A percentile compares a stretch with the other conserved stretches of the same genome.
Evolutionary conservation across 2,888 invertebrate species (phyloP).

Genomic region (Agriopis leucophaearia): DNA sequence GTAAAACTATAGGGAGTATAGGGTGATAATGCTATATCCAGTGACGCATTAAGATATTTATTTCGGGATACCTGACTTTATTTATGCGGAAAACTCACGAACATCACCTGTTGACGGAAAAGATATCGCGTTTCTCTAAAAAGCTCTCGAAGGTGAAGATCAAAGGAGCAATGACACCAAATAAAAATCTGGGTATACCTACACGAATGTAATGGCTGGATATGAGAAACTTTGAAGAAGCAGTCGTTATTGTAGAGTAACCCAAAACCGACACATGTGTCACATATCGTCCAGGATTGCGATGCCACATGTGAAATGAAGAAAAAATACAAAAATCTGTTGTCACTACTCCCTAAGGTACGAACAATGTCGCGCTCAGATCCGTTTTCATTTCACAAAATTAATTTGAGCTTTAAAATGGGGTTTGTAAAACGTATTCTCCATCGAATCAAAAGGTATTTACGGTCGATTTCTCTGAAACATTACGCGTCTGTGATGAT

Average conservation of each 20-base stretch:
- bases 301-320: slow-evolving; percentile 84
- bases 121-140: slow-evolving; percentile 70
- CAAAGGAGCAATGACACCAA: slow-evolving; percentile 75
- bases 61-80: slow-evolving; percentile 47
- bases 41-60: slow-evolving; percentile 45
- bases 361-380: slow-evolving; percentile 77
- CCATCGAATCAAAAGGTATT: slow-evolving; percentile 50
- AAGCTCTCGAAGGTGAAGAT: slow-evolving; percentile 68
- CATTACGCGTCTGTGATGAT: slow-evolving; percentile 71
- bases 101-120: slow-evolving; percentile 69
- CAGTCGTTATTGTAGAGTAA: slow-evolving; percentile 83
- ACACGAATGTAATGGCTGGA: slow-evolving; percentile 63
- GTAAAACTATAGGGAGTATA: slow-evolving; percentile 57
- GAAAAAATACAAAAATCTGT: slow-evolving; percentile 84
- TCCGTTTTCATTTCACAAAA: slow-evolving; percentile 46
- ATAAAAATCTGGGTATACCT: slow-evolving; percentile 61
- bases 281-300: slow-evolving; percentile 85
- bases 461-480: slow-evolving; percentile 76
- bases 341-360: slow-evolving; percentile 84
- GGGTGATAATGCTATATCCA: slow-evolving; percentile 51
- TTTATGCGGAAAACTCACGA: slow-evolving; percentile 47
- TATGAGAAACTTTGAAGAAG: slow-evolving; percentile 80
- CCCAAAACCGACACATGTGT: slow-evolving; percentile 85
- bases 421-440: slow-evolving; percentile 58
- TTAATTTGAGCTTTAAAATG: slow-evolving; percentile 63